Evolutionary conservation across 2,888 invertebrate species (phyloP), one percentile per base, ranked within the genome.

Genomic region (Scaptomyza caliginosa): DNA sequence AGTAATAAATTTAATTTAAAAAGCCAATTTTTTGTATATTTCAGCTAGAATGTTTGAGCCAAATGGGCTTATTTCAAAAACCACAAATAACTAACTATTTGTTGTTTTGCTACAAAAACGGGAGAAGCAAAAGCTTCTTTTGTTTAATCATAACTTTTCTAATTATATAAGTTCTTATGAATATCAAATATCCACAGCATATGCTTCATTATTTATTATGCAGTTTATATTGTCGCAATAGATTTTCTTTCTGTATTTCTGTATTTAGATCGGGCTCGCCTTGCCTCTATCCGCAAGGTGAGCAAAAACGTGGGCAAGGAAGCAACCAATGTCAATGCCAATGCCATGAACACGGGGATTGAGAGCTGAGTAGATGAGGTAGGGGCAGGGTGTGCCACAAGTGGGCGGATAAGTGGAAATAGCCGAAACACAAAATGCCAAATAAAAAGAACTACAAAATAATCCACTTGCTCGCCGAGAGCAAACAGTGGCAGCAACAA

Each of bases 361-460:
- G 28, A 24, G 28, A 16, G 17, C 11, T 21, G 10, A 16, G 17
- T 19, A 16, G 30, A 3, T 30, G 3, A 19, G 38, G 11, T n/a
- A 3, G 38, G 13, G 7, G 0, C 13, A 10, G 21, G 21, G 2
- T 21, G 24, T 24, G 6, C 1, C 11, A 34, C 17, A 23, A 26
- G 19, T 13, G 57, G 23, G n/a, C 21, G 56, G 23, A 11, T 11
- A 42, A 23, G 38, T 23, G 39, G 17, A 51, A 55, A 65, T 60
- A 40, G 30, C 34, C 36, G 39, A 57, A 55, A 56, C 21, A 54
- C 40, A 56, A 67, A 70, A 66, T 57, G 55, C 54, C 60, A 72
- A 74, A 65, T 38, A 55, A 48, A 68, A 78, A 76, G 59, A 57
- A 59, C 78, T 63, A 73, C 59, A 63, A 74, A 84, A 84, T 84